These are phyloP conservation scores for Sepiola atlantica DNA, from an alignment of 2,888 invertebrate species.

Conservation along the genomic window DNA sequence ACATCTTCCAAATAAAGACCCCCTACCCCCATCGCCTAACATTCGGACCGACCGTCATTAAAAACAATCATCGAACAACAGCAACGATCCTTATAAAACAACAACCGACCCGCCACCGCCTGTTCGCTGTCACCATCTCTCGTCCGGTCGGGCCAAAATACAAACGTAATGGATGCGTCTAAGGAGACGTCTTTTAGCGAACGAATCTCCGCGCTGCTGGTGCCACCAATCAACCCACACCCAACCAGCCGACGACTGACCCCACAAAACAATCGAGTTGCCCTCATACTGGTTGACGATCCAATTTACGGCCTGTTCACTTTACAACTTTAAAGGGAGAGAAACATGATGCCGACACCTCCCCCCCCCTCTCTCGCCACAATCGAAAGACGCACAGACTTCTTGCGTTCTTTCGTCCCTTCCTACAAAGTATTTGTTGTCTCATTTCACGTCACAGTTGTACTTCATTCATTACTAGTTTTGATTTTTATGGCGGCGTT, in stretches of 20 bases:
- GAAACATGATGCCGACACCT: background rate
- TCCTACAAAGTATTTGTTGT: background rate
- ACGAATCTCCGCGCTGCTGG: background rate
- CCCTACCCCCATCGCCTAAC: background rate
- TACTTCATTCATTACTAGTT: background rate
- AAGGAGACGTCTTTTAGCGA: background rate
- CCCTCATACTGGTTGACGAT: background rate
- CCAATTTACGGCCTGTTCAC: conserved; percentile 21
- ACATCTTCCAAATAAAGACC: background rate
- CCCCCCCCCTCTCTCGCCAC: background rate
- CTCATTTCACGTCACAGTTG: background rate
- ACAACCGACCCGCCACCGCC: background rate
- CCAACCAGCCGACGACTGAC: background rate
- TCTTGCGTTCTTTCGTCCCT: background rate
- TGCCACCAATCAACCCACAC: background rate
- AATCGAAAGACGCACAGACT: background rate
- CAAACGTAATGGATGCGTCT: background rate
- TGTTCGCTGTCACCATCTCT: background rate
- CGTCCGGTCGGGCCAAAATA: background rate
- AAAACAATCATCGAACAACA: background rate
- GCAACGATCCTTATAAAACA: background rate
- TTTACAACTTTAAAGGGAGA: background rate
- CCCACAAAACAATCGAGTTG: background rate
- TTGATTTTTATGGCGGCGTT: background rate
- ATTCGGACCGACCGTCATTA: background rate